Conservation (phyloP, 1,140 invertebrate species). For the Drosophila prosaltans region DNA sequence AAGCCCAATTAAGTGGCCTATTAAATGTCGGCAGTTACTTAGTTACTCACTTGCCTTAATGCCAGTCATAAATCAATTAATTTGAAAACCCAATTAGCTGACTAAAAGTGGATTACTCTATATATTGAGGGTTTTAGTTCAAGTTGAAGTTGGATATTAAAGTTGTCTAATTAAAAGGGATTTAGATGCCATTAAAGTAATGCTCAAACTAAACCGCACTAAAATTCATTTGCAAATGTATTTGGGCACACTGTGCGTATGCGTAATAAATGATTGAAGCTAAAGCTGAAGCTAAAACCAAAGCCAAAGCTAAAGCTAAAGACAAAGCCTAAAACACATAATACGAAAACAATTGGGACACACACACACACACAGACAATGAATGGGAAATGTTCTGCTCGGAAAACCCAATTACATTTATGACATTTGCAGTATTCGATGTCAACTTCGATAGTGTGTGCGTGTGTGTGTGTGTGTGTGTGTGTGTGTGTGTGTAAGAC, state of each 20-base stretch:
- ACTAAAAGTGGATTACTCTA: conserved; percentile 29
- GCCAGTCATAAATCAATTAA: conserved; percentile 74
- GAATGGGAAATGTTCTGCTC: conserved; percentile 35
- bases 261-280: neutral
- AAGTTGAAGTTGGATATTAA: neutral
- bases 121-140: conserved; percentile 1
- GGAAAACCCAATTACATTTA: conserved; percentile 73
- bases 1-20: conserved; percentile 46
- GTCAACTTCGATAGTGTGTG: conserved; percentile 19
- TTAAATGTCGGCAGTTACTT: conserved; percentile 6
- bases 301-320: conserved; percentile 1
- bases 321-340: conserved; percentile 24
- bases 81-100: conserved; percentile 69
- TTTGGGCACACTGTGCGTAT: neutral
- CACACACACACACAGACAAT: conserved; percentile 12
- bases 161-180: neutral
- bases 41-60: conserved; percentile 28
- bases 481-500: conserved; percentile 1
- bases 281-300: neutral
- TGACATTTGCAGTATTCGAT: conserved; percentile 63
- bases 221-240: conserved; percentile 2
- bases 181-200: conserved; percentile 56
- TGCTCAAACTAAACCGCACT: conserved; percentile 19
- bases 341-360: conserved; percentile 29
- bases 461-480: conserved; percentile 2